phyloP scores from a whole-genome alignment of 2,113 vertebrate species.

The Catharus fuscescens region DNA sequence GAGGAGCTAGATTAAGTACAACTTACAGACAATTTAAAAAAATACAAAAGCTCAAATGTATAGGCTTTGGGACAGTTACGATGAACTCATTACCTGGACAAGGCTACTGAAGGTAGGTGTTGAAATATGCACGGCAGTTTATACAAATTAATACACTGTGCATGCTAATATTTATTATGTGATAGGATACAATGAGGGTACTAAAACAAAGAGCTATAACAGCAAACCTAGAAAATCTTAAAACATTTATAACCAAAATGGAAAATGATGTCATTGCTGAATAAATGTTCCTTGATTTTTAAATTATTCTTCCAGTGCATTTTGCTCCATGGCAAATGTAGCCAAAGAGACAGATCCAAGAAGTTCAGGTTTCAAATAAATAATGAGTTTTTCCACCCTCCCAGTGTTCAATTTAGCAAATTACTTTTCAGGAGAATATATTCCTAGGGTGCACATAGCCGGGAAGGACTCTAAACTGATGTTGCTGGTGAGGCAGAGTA shows the following conservation, averaged over 20 bases:
- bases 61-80: background rate
- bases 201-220: background rate
- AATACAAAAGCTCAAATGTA: background rate
- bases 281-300: constrained; percentile 14
- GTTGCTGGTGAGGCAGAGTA: rapidly evolving
- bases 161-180: background rate
- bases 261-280: background rate
- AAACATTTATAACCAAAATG: background rate
- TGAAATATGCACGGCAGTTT: background rate
- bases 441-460: background rate
- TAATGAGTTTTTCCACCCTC: background rate
- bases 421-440: background rate
- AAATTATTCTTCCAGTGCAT: constrained; percentile 22
- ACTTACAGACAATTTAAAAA: background rate
- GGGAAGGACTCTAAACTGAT: background rate
- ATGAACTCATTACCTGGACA: background rate
- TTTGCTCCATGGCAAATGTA: background rate
- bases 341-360: background rate
- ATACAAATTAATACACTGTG: background rate
- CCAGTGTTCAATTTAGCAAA: background rate
- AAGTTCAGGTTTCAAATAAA: constrained; percentile 6
- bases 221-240: background rate
- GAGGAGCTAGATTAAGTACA: background rate
- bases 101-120: background rate
- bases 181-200: background rate